Conservation (phyloP, 2,888 invertebrate genomes). For the Xylophagus ater region DNA sequence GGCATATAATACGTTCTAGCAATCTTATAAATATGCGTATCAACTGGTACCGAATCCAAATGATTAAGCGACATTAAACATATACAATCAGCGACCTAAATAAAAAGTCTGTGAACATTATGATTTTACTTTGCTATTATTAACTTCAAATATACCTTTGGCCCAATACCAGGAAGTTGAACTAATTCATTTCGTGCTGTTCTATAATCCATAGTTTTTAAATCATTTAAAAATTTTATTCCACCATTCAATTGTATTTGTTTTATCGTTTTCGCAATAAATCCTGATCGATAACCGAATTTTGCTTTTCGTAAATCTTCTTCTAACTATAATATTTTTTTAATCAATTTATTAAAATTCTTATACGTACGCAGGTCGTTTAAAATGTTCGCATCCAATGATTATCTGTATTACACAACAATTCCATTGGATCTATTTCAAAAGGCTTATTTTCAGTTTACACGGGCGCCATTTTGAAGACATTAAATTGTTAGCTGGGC, state of each 20-base stretch:
- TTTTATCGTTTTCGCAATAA: conserved; percentile 63
- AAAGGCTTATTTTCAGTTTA: too few species aligned
- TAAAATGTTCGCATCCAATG: too few species aligned
- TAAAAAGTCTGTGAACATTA: conserved; percentile 14
- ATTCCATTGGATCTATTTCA: too few species aligned
- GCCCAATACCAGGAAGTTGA: conserved; percentile 79
- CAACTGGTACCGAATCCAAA: conserved; percentile 80
- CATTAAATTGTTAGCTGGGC: too few species aligned
- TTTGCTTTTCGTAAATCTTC: conserved; percentile 56
- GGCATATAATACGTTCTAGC: conserved; percentile 72
- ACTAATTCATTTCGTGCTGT: conserved; percentile 64
- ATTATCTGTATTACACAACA: too few species aligned
- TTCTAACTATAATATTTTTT: conserved; percentile 51
- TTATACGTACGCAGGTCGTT: too few species aligned
- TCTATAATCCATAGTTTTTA: conserved; percentile 57
- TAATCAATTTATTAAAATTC: too few species aligned
- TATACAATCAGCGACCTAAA: conserved; percentile 91
- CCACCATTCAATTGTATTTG: conserved; percentile 60
- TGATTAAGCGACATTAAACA: conserved; percentile 93
- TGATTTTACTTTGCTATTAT: not conserved
- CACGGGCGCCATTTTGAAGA: too few species aligned
- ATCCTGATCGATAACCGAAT: conserved; percentile 83
- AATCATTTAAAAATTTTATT: conserved; percentile 55
- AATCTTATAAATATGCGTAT: conserved; percentile 92
- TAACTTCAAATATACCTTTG: conserved; percentile 56